Base-by-base conservation (phyloP, 2,888 invertebrate genomes). In the Leptinotarsa tumamoca region DNA sequence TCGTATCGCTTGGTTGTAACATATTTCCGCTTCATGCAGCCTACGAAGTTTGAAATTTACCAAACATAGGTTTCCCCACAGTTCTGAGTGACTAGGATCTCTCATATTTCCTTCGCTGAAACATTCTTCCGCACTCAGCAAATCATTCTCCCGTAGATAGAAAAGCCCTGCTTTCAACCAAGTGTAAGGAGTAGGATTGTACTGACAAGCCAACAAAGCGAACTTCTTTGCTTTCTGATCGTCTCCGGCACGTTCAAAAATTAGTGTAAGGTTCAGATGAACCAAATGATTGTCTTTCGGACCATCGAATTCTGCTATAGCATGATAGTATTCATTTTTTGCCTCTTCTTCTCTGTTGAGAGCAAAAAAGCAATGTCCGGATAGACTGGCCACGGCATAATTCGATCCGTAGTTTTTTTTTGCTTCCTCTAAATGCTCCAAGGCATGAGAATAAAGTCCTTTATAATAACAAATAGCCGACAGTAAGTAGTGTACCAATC, bases 121-220 rank as follows among this genome's bases (percentile, higher is more conserved):
- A 81, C 88, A 89, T 79, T 87, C 87, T 81, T 89, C 89, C 1
- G 89, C 88, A 73, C 86, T 87, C 14, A 86, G 63, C 50, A 86
- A 80, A 79, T 88, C 87, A 61, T 85, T 85, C 80, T 86, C 83
- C 69, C 80, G 78, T 69, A 83, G 83, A 79, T 82, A 86, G 4
- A 83, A 67, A 63, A 81, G 82, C 5, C 85, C 87, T 23, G 84
- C 83, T 58, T 77, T 78, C 52, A 84, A 79, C 89, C 89, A 89
- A 1, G 86, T 84, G 69, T 85, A 86, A 5, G 89, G 87, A 1
- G 88, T 86, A 7, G 88, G 86, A 68, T 84, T 83, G 67, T 82
- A 77, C 79, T 88, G 87, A 75, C 87, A 87, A 15, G 87, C 85
- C 18, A 83, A 74, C 23, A 88, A 78, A 14, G 87, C 75, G 4